Base-by-base conservation (phyloP, 2,113 vertebrate species). In the Lepisosteus oculatus region DNA sequence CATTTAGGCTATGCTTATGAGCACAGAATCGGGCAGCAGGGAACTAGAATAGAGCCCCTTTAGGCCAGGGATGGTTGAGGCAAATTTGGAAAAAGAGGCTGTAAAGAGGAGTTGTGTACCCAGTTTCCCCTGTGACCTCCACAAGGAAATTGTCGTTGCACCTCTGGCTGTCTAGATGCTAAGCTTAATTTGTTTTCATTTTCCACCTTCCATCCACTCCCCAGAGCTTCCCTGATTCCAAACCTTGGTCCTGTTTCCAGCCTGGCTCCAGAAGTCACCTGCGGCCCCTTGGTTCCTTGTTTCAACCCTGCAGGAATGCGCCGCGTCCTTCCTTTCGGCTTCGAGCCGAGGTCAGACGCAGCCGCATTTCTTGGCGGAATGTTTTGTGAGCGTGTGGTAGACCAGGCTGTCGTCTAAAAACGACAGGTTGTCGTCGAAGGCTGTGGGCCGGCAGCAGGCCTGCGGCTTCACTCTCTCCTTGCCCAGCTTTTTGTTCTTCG, bases 301-400 rank as follows among this genome's bases (percentile, higher is more conserved):
- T 80, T 80, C 77, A 78, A 82, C 9, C 15, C 76, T 85, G 84
- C 80, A 90, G 91, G 91, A 93, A 93, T 86, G 85, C 84, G 86
- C 86, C 85, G 63, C 71, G 45, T 61, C 77, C 77, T 78, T 65
- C 69, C 51, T 81, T 85, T 69, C 67, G 65, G 29, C 29, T 29
- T 29, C 29, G 12, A 43, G 54, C 65, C 63, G 9, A 67, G 56
- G 61, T 98, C 91, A 99, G 80, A 99, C 86, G 9, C 97, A 99
- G 78, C 91, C 97, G 82, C 97, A 99, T 87, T 92, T 95, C 82
- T 95, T 94, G 7, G 97, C 97, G 81, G 97, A 99, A 93, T 99
- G 96, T 92, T 98, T 96, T 86, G 93, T 97, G 79, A 99, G 88
- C 67, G 95, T 97, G 87, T 98, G 96, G 85, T 99, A 99, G 89